Evolutionary conservation across 2,888 invertebrate genomes (phyloP).

Genomic region (Sycophila texana): DNA sequence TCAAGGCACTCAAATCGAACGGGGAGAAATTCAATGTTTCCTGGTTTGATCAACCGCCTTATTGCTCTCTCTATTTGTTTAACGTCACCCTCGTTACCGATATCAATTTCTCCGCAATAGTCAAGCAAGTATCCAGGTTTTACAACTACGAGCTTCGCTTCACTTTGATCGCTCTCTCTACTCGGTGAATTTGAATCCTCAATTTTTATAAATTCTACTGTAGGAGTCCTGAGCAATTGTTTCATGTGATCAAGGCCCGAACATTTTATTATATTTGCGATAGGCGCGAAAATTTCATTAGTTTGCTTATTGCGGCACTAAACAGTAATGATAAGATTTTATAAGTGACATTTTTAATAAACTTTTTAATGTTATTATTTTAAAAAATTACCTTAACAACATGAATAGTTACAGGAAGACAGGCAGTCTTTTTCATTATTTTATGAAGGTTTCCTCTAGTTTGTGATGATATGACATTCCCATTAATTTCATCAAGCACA

Average conservation of each 20-base stretch:
- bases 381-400: slow-evolving; percentile 77
- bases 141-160: slow-evolving; percentile 19
- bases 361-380: neutral
- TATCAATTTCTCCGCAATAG: slow-evolving; percentile 76
- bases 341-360: too few relatives aligned
- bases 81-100: slow-evolving; percentile 77
- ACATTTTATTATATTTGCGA: slow-evolving; percentile 71
- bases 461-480: slow-evolving; percentile 75
- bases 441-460: slow-evolving; percentile 76
- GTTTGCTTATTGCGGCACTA: slow-evolving; percentile 71
- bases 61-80: slow-evolving; percentile 78
- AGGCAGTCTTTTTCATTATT: slow-evolving; percentile 76
- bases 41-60: slow-evolving; percentile 66
- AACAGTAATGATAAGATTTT: slow-evolving; percentile 44
- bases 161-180: slow-evolving; percentile 39
- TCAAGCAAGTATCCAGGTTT: slow-evolving; percentile 75
- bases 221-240: slow-evolving; percentile 61
- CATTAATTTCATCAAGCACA: slow-evolving; percentile 81
- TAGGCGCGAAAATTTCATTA: slow-evolving; percentile 76
- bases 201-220: slow-evolving; percentile 36
- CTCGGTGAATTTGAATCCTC: slow-evolving; percentile 15
- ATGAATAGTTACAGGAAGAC: slow-evolving; percentile 76
- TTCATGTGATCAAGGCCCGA: slow-evolving; percentile 68
- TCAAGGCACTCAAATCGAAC: slow-evolving; percentile 78
- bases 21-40: slow-evolving; percentile 67